Evolutionary conservation across 1,140 invertebrate genomes (phyloP), one percentile per base, ranked within the genome.

Genomic region (Mycetomoellerius zeteki): DNA sequence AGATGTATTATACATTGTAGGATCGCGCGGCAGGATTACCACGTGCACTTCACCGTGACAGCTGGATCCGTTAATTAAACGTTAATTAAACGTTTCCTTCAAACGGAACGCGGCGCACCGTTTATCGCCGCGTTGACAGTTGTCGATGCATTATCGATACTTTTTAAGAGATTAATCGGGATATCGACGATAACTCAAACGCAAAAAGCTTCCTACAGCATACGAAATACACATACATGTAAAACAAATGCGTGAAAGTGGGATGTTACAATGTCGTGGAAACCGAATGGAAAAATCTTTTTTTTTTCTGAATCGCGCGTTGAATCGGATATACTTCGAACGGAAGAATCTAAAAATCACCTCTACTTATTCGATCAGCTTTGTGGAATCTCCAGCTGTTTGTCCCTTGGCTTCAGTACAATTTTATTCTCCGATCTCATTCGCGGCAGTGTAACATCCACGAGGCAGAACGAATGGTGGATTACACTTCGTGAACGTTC

Each of bases 191-290:
- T 64, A 52, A 77, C n/a, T 65, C 65, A 54, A 67, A 80, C n/a
- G 76, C 75, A 67, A 16, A 47, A 86, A 80, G 84, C 84, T 86
- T 80, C 84, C 84, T 85, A 43, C 56, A 47, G 21, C 43, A 24
- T 21, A 21, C 50, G 5, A 21, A 56, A 7, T 56, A 10, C 21
- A 73, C 82, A 87, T 43, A 78, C 24, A 71, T 50, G n/a, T 14
- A 2, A 76, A 52, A 77, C 8, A 67, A 52, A 50, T 12, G 62
- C n/a, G 24, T 19, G 43, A 10, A 21, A 47, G 10, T 8, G 16
- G 47, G 27, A 37, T 43, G 64, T 81, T 56, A 54, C 50, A 24
- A 24, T 65, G 30, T 19, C 50, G 30, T 80, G 8, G n/a, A n/a
- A 54, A 50, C 16, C 30, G 24, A 33, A 24, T 5, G 37, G 47